Percentiles rank a stretch among this genome's conserved stretches.
Evolutionary conservation across 2,888 invertebrate species (phyloP).

Genomic region (Ligdia adustata): DNA sequence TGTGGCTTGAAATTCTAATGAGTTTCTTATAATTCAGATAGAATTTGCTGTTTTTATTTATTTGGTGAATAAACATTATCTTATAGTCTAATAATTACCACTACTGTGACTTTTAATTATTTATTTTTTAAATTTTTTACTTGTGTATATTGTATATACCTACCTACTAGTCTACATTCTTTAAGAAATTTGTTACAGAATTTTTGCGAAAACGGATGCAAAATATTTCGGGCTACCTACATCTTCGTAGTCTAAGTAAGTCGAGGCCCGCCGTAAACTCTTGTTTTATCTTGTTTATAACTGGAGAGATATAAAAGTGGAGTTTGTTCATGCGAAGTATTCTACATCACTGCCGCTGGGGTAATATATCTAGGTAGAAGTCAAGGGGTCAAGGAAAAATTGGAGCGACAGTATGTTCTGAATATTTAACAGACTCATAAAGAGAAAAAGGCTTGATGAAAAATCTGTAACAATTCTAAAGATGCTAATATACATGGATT

Average conservation of each 20-base stretch:
- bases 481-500: too few species aligned
- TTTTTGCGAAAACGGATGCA: not conserved
- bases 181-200: too few species aligned
- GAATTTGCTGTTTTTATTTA: too few species aligned
- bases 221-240: conserved; percentile 5
- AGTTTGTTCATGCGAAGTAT: conserved; percentile 14
- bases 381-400: conserved; percentile 13
- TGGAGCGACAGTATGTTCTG: not conserved
- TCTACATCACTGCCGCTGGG: conserved; percentile 16
- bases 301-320: conserved; percentile 20
- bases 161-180: too few species aligned
- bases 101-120: too few species aligned
- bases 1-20: too few species aligned
- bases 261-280: conserved; percentile 15
- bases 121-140: too few species aligned
- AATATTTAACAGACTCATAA: not conserved
- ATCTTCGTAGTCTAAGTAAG: conserved; percentile 8
- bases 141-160: too few species aligned
- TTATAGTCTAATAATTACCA: too few species aligned
- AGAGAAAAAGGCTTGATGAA: not conserved
- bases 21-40: too few species aligned
- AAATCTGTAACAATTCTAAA: not conserved
- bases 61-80: too few species aligned
- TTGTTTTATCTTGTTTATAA: conserved; percentile 28
- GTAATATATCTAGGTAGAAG: conserved; percentile 13